phyloP scores from a whole-genome alignment of 2,797 vertebrate species.

The Podarcis siculus region DNA sequence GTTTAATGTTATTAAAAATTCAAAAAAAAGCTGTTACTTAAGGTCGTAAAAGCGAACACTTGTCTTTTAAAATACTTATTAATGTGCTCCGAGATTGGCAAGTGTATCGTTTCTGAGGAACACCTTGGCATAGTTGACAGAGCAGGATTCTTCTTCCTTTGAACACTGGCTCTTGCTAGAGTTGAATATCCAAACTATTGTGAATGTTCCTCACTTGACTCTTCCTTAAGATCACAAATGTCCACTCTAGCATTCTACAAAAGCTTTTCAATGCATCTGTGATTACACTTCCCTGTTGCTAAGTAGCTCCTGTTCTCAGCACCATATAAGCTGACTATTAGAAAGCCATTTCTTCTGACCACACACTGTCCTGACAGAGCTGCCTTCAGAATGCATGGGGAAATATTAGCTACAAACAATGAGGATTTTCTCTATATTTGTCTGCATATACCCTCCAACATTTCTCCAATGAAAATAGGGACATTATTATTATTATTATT shows the following conservation, averaged over 20 bases:
- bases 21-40: constrained; percentile 61
- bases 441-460: too few species aligned
- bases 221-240: background rate
- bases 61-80: constrained; percentile 68
- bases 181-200: constrained; percentile 73
- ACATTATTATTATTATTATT: too few species aligned
- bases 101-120: constrained; percentile 64
- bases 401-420: background rate
- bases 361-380: background rate
- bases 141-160: constrained; percentile 60
- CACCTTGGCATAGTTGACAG: constrained; percentile 56
- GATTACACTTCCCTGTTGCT: background rate
- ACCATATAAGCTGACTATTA: background rate
- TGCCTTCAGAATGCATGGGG: background rate
- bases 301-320: background rate
- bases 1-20: constrained; percentile 75
- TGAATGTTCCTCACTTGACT: constrained; percentile 39
- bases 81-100: constrained; percentile 71
- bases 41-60: constrained; percentile 59
- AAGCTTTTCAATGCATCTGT: background rate
- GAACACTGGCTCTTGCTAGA: constrained; percentile 79
- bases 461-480: too few species aligned
- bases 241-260: background rate
- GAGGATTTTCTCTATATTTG: background rate
- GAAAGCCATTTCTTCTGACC: background rate